Conservation (phyloP, 2,888 invertebrate species). For the Dynastes grantii region DNA sequence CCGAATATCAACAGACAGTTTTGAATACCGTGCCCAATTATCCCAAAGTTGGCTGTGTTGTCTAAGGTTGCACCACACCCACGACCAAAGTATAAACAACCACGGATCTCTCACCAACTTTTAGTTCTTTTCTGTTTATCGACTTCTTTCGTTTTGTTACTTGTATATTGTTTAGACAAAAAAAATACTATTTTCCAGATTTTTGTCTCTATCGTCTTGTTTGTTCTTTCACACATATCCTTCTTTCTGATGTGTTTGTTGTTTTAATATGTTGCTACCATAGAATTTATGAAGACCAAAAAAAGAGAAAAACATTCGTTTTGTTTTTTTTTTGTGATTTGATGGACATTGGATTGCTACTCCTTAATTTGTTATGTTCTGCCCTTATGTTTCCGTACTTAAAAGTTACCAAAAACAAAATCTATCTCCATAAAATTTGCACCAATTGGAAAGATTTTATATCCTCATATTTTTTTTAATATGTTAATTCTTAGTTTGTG, state of each 20-base stretch:
- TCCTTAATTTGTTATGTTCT: background rate
- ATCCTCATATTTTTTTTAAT: background rate
- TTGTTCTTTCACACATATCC: constrained; percentile 11
- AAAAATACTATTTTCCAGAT: constrained; percentile 2
- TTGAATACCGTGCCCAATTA: constrained; percentile 57
- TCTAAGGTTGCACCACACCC: constrained; percentile 69
- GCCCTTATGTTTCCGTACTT: background rate
- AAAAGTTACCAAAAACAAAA: constrained; percentile 7
- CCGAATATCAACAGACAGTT: constrained; percentile 55
- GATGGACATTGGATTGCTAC: constrained; percentile 48
- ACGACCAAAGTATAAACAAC: constrained; percentile 55
- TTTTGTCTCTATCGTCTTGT: constrained; percentile 48
- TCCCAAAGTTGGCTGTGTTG: constrained; percentile 70
- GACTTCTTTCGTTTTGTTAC: background rate
- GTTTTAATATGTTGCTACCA: constrained; percentile 3
- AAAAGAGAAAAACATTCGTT: no score
- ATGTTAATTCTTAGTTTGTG: no score
- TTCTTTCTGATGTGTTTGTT: background rate
- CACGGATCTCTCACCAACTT: constrained; percentile 52
- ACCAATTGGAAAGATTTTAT: background rate
- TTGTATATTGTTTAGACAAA: constrained; percentile 10
- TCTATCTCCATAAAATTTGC: no score
- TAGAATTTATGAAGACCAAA: no score
- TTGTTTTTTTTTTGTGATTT: no score
- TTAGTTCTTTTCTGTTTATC: constrained; percentile 3